A percentile compares a stretch with the other conserved stretches of the same genome.
phyloP scores from a whole-genome alignment of 2,888 invertebrate genomes.

The Parnassius mnemosyne region DNA sequence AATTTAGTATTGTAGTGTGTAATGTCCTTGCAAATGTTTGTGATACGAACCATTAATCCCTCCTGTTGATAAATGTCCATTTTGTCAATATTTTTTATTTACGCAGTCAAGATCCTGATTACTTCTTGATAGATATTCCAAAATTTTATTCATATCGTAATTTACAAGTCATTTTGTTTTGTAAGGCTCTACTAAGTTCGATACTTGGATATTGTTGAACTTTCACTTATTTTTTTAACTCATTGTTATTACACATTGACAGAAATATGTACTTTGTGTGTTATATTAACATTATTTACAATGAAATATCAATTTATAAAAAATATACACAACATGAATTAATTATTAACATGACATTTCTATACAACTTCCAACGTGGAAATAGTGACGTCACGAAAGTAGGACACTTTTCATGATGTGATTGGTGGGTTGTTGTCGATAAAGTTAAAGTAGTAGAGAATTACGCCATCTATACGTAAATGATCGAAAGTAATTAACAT shows the following conservation, averaged over 20 bases:
- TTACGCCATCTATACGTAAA: conserved; percentile 55
- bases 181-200: conserved; percentile 40
- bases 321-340: conserved; percentile 12
- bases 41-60: conserved; percentile 60
- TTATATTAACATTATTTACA: conserved; percentile 26
- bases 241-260: conserved; percentile 28
- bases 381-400: conserved; percentile 82
- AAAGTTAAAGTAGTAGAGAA: conserved; percentile 42
- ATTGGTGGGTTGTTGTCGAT: conserved; percentile 59
- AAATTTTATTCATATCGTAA: conserved; percentile 66
- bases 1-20: conserved; percentile 38
- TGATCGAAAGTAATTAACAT: neutral
- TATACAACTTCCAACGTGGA: conserved; percentile 83
- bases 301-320: conserved; percentile 42
- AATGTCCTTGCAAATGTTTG: conserved; percentile 35
- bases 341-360: conserved; percentile 58
- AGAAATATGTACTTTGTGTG: conserved; percentile 27
- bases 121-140: conserved; percentile 64
- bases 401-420: conserved; percentile 64
- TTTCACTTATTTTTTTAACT: conserved; percentile 31
- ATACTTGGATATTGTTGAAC: conserved; percentile 39
- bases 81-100: conserved; percentile 47
- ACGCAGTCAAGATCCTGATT: conserved; percentile 52
- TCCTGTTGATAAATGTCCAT: conserved; percentile 68
- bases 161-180: conserved; percentile 60